Evolutionary conservation across 2,797 vertebrate genomes (phyloP).

Genomic region (Telmatherina bonti): DNA sequence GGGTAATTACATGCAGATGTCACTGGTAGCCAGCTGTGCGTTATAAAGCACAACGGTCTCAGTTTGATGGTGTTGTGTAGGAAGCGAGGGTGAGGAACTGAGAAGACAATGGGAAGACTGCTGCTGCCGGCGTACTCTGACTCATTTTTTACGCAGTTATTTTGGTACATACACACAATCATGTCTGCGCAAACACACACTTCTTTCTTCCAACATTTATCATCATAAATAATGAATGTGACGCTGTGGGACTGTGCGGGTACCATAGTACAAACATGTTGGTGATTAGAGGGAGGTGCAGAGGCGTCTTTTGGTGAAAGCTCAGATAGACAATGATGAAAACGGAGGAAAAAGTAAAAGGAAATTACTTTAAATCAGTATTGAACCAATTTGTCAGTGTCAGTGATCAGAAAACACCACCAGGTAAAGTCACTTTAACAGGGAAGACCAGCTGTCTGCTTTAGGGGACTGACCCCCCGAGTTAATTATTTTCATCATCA

Average conservation of each 20-base stretch:
- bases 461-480: background rate
- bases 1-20: conserved; percentile 47
- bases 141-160: conserved; percentile 45
- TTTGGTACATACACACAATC: conserved; percentile 25
- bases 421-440: background rate
- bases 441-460: background rate
- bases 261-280: conserved; percentile 53
- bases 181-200: conserved; percentile 16
- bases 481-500: conserved; percentile 14
- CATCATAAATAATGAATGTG: conserved; percentile 70
- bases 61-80: conserved; percentile 56
- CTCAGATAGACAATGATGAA: conserved; percentile 29
- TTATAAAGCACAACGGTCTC: conserved; percentile 56
- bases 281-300: conserved; percentile 51
- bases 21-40: conserved; percentile 55
- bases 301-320: conserved; percentile 34
- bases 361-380: background rate
- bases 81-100: conserved; percentile 48
- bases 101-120: conserved; percentile 54
- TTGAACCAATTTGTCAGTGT: conserved; percentile 21
- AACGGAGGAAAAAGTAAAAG: conserved; percentile 7
- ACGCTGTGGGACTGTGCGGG: conserved; percentile 45
- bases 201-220: conserved; percentile 57
- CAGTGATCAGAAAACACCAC: conserved; percentile 15
- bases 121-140: conserved; percentile 15